phyloP scores from a whole-genome alignment of 2,797 vertebrate species.

The Myoxocephalus aenaeus region DNA sequence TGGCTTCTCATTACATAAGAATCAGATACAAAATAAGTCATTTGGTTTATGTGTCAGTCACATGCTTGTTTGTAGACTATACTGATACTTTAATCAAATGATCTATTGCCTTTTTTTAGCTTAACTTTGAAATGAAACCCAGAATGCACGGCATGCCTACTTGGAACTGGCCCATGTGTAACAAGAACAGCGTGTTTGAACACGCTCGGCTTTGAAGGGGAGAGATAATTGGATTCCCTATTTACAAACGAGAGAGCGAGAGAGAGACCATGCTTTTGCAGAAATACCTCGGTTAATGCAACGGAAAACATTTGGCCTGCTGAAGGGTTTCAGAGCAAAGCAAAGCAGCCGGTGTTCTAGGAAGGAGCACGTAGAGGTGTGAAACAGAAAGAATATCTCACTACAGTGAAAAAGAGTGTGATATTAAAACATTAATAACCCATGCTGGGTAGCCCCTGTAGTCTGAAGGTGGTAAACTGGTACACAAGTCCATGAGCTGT shows the following conservation, averaged over 20 bases:
- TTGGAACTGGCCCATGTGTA: constrained; percentile 31
- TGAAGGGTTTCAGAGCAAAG: neutral
- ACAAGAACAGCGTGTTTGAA: constrained; percentile 54
- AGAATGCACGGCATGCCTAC: constrained; percentile 29
- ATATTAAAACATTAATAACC: constrained; percentile 1
- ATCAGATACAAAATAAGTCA: constrained; percentile 2
- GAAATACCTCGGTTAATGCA: constrained; percentile 13
- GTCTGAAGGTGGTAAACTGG: constrained; percentile 11
- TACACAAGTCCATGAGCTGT: neutral
- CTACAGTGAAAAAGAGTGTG: neutral
- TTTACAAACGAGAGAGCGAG: constrained; percentile 21
- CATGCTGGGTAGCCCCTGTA: neutral
- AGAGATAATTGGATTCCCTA: constrained; percentile 40
- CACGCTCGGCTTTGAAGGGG: constrained; percentile 15
- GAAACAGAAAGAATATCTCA: neutral
- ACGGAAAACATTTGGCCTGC: constrained; percentile 17
- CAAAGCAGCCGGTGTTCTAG: neutral
- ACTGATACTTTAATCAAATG: constrained; percentile 46
- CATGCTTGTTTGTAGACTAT: constrained; percentile 25
- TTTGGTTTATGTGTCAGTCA: constrained; percentile 35
- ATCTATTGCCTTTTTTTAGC: constrained; percentile 52
- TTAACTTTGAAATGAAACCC: constrained; percentile 55
- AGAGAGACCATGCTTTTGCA: neutral
- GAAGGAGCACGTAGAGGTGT: neutral
- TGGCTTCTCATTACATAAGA: constrained; percentile 1